Evolutionary conservation across 2,797 vertebrate species (phyloP).

Genomic region (Manis pentadactyla): DNA sequence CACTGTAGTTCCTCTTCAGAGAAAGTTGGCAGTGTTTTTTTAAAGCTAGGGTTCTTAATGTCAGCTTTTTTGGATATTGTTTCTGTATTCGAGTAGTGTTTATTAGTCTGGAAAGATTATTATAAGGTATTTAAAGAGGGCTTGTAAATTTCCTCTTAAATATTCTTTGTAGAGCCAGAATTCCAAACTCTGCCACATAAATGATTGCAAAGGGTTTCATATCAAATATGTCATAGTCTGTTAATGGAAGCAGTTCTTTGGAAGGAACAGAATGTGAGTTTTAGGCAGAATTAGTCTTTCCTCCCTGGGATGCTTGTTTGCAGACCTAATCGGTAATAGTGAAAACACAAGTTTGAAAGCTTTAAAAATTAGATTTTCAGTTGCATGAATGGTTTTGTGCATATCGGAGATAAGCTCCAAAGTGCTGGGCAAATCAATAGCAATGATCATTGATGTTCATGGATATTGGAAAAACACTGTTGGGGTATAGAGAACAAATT

Average conservation of each 20-base stretch:
- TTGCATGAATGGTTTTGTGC: background rate
- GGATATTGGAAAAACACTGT: background rate
- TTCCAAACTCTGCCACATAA: background rate
- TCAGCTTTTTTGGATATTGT: conserved; percentile 25
- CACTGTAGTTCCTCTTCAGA: background rate
- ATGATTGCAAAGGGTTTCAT: conserved; percentile 24
- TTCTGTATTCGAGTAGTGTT: conserved; percentile 30
- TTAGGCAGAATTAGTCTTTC: conserved; percentile 31
- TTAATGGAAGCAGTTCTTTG: conserved; percentile 27
- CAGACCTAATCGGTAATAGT: conserved; percentile 40
- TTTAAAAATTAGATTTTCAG: conserved; percentile 63
- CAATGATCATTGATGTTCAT: background rate
- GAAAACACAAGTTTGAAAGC: conserved; percentile 57
- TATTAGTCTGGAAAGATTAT: conserved; percentile 59
- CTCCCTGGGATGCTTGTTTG: conserved; percentile 36
- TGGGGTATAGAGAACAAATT: background rate
- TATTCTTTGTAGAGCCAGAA: conserved; percentile 29
- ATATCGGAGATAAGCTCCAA: conserved; percentile 39
- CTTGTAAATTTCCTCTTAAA: conserved; percentile 38
- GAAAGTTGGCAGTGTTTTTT: background rate
- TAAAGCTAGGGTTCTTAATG: conserved; percentile 11
- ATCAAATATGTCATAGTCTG: background rate
- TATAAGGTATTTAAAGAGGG: conserved; percentile 37
- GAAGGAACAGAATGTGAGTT: background rate
- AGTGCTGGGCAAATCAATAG: conserved; percentile 45